Base-by-base conservation (phyloP, 2,113 vertebrate species). In the Microtus oregoni region DNA sequence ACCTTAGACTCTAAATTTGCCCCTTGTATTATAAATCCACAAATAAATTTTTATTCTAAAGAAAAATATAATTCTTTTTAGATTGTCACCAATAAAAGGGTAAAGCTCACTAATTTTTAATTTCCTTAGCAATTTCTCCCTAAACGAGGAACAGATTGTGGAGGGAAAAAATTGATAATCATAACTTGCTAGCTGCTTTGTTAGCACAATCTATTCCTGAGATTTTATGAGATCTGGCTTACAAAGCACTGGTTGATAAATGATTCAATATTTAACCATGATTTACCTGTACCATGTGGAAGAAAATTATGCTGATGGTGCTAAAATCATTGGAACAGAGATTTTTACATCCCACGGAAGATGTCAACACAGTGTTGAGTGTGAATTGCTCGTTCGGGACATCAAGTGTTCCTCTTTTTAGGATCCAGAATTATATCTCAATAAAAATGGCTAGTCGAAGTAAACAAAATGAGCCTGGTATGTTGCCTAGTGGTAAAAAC, bases 261-360 rank as follows among this genome's bases (percentile, higher is more conserved):
- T 98, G 97, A 97, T 95, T 96, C 98, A 97, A 47, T 98, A 97
- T 98, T 98, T 98, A 98, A 97, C 97, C 38, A 4, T 98, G 98
- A 98, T 98, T 98, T 98, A 98, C 98, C 98, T 98, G 97, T 86
- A 92, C 94, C 79, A 93, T 92, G 97, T 96, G 97, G 96, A 98
- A 97, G 96, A 67, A 98, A 98, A 97, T 98, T 98, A 98, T 98
- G 98, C 97, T 98, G 97, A 98, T 97, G 65, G 94, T 87, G 55
- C 55, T 96, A 89, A 97, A 98, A 98, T 98, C 97, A 97, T 94
- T 44, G 50, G 95, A 97, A 94, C 67, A 83, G 98, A 96, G 87
- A 97, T 94, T 98, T 98, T 98, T 96, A 97, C 94, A 91, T 97
- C 97, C 96, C 92, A 72, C 68, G 88, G 95, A 97, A 98, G 79